phyloP scores from a whole-genome alignment of 2,888 invertebrate species.

The Melieria omissa region DNA sequence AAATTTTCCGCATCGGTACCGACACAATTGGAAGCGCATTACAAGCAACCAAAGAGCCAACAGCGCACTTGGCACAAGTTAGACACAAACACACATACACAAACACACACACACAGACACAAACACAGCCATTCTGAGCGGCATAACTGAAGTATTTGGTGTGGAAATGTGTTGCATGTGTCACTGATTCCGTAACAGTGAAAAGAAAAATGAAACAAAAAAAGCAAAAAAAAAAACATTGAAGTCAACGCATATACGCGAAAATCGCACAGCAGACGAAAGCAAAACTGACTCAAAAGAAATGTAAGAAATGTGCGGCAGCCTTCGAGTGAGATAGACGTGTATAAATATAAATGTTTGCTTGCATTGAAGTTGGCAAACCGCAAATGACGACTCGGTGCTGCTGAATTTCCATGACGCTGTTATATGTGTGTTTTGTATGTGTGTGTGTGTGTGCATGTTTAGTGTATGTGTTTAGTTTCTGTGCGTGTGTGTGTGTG shows the following conservation, averaged over 20 bases:
- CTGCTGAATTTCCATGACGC: too few species aligned
- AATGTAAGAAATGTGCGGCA: too few species aligned
- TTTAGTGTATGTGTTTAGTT: too few species aligned
- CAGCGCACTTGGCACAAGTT: neutral
- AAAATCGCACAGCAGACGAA: neutral
- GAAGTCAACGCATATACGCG: neutral
- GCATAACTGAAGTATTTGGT: constrained; percentile 1
- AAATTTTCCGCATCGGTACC: constrained; percentile 21
- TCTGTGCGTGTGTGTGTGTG: neutral
- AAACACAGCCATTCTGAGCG: constrained; percentile 7
- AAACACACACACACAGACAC: constrained; percentile 10
- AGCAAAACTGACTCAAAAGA: too few species aligned
- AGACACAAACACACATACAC: neutral
- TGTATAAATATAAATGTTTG: too few species aligned
- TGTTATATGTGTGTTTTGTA: neutral
- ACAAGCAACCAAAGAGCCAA: constrained; percentile 41
- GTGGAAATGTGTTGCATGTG: neutral
- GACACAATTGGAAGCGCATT: constrained; percentile 46
- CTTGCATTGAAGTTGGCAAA: too few species aligned
- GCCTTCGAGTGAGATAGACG: too few species aligned
- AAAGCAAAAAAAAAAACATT: neutral
- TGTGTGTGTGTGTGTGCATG: neutral
- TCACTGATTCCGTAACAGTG: constrained; percentile 6
- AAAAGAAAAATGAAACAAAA: neutral
- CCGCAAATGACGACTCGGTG: too few species aligned